Base-by-base conservation (phyloP, 2,888 invertebrate genomes). In the Eudemis profundana region DNA sequence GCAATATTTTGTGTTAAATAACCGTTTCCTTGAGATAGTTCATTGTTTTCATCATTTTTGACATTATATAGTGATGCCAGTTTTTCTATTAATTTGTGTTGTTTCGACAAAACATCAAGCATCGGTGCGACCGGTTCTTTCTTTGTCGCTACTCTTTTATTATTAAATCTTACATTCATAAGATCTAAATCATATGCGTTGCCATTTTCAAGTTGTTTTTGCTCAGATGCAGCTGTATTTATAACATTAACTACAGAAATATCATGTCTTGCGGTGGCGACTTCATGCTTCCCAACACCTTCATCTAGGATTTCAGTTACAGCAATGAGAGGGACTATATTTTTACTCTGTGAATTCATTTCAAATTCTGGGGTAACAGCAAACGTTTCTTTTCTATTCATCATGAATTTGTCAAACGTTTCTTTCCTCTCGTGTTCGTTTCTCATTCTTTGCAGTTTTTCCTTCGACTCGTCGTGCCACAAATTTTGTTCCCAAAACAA, bases 381-480 rank as follows among this genome's bases (percentile, higher is more conserved):
- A 19, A 75, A 69, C 0, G 78, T 78, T 49, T 74, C 70, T 19
- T 69, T 70, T 62, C 74, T 70, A 0, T 61, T 33, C 74, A 84
- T 72, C n/a, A 61, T 67, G 42, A 81, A 80, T 2, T 74, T 36
- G 5, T 78, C 74, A 1, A 84, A 19, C 0, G 66, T 68, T 23
- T 72, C 71, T 67, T 72, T 81, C 0, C 78, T 66, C 12, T n/a
- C 2, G 3, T 19, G 10, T 23, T 23, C 23, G n/a, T 19, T n/a
- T 5, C 4, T 14, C 10, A 21, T 46, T 5, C 7, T 46, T 46
- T 46, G 23, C 8, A 33, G 2, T 8, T 33, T 33, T 10, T 33
- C 33, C 2, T 33, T 33, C 8, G 33, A 33, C 2, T 8, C 33
- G 3, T 23, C 3, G 8, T 33, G 33, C 33, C 33, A 33, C 33